Evolutionary conservation across 2,113 vertebrate species (phyloP), one percentile per base, ranked within the genome.

Genomic region (Sisor rabdophorus): DNA sequence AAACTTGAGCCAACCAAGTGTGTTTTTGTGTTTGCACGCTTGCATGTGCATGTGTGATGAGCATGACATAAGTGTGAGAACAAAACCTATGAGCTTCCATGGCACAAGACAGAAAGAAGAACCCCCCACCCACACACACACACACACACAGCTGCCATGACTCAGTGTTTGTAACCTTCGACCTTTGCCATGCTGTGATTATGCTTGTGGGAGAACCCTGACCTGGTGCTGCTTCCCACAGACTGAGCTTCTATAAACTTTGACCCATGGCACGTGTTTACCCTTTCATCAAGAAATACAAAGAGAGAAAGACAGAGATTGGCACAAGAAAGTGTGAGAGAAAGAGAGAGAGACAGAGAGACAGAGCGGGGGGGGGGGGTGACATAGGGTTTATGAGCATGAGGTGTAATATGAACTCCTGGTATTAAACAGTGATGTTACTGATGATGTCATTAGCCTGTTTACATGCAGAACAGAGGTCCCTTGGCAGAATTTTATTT

Each of bases 141-240:
- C 55, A 54, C 47, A 55, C 71, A 50, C n/a, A 69, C 71, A 82
- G 77, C 81, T 76, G 69, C 47, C 68, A 54, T 70, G 73, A 48
- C 54, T 76, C 53, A 76, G 81, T 79, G 78, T 71, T 69, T 67
- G 19, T 80, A 80, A 83, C 84, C 81, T 80, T 48, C 80, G 68
- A 81, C 84, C 81, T 80, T 15, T 30, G 30, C 74, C 64, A 26
- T 78, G 81, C 80, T 79, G 61, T 26, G 53, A 77, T 71, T 78
- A 79, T 73, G 59, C 74, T 60, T 68, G 47, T 72, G 76, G 73
- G 67, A 80, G 28, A 75, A 64, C 36, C 22, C 26, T 82, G 32
- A 76, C 61, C 78, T 67, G 12, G 8, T 71, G 19, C 50, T 48
- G 50, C 80, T 52, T 56, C 71, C 75, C 48, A 44, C 67, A 63